These are phyloP conservation scores for Lycopodina hypogea DNA, from an alignment of 37 sponge, comb jelly and placozoan genomes.

Conservation along the genomic window DNA sequence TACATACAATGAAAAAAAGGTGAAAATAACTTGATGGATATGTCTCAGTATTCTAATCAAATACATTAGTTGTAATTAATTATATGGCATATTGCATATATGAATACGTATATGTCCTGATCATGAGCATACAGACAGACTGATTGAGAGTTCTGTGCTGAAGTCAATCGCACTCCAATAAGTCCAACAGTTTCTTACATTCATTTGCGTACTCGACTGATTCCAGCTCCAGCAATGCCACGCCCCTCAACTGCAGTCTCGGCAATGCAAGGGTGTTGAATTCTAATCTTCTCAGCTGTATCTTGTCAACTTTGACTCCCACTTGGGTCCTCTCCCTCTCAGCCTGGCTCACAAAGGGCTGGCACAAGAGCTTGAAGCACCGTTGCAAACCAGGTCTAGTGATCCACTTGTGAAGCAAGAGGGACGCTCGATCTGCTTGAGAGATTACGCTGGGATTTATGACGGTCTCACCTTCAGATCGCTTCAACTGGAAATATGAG, in stretches of 20 bases:
- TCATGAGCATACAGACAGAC: no score
- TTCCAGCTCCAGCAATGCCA: slow-evolving; percentile 6
- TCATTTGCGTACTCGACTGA: neutral
- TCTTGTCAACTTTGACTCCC: neutral
- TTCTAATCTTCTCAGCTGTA: neutral
- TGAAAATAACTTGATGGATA: no score
- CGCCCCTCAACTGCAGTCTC: slow-evolving; percentile 39
- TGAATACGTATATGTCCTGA: no score
- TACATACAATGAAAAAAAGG: no score
- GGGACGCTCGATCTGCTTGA: neutral
- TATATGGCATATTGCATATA: no score
- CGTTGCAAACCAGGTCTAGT: slow-evolving; percentile 2
- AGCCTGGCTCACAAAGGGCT: slow-evolving; percentile 38
- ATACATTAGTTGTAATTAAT: no score
- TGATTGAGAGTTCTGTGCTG: no score
- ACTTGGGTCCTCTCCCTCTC: slow-evolving; percentile 10
- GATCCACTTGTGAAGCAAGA: neutral
- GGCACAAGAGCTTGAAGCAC: slow-evolving; percentile 3
- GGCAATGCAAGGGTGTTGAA: slow-evolving; percentile 36
- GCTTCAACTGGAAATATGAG: neutral
- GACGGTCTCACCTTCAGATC: neutral
- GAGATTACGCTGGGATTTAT: neutral
- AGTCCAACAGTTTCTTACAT: neutral
- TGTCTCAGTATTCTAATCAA: no score
- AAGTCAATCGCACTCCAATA: no score